These are phyloP conservation scores for Candidula unifasciata DNA, from an alignment of 2,888 invertebrate genomes.

Conservation along the genomic window DNA sequence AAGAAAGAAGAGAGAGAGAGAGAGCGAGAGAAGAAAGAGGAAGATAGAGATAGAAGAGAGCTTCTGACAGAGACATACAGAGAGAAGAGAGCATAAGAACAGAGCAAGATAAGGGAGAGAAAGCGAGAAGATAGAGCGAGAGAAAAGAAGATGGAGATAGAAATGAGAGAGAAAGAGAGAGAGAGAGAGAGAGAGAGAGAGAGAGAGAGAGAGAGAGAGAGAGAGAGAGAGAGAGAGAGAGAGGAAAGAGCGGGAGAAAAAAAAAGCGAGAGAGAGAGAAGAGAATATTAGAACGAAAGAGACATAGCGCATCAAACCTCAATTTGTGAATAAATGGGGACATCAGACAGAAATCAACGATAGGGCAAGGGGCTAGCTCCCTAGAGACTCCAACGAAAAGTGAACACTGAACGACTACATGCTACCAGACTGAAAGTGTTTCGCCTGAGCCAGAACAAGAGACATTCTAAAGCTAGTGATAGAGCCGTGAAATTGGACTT, in stretches of 20 bases:
- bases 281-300: background rate
- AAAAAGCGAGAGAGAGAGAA: background rate
- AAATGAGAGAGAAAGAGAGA: background rate
- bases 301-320: slow-evolving; percentile 3
- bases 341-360: slow-evolving; percentile 4
- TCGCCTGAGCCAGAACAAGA: too few species aligned
- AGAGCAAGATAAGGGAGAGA: too few species aligned
- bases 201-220: background rate
- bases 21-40: slow-evolving; percentile 12
- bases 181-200: background rate
- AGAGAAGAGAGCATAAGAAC: background rate
- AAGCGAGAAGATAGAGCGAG: too few species aligned
- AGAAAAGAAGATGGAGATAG: too few species aligned
- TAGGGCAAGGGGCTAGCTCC: background rate
- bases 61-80: too few species aligned
- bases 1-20: slow-evolving; percentile 36
- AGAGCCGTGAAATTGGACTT: too few species aligned
- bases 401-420: background rate
- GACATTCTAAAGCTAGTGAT: too few species aligned
- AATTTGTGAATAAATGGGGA: slow-evolving; percentile 8
- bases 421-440: background rate
- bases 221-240: too few species aligned
- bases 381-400: background rate
- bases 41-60: background rate
- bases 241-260: too few species aligned